These are phyloP conservation scores for Heterotis niloticus DNA, from an alignment of 2,113 vertebrate species.

Conservation along the genomic window DNA sequence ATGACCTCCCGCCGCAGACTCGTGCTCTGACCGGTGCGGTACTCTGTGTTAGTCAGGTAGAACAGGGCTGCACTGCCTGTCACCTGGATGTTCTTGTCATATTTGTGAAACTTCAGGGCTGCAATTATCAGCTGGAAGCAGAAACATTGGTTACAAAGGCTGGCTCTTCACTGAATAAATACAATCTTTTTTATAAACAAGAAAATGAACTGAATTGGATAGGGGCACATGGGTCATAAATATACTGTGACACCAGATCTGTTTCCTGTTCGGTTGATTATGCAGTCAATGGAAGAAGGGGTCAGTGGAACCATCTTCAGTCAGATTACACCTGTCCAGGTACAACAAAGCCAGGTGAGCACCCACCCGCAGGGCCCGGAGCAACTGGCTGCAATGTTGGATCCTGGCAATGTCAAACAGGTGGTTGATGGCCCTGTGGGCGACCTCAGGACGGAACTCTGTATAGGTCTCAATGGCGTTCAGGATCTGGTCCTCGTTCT, in stretches of 20 bases:
- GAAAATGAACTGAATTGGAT: no score
- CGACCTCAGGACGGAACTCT: conserved; percentile 86
- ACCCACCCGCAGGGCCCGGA: conserved; percentile 83
- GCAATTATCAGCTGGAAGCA: conserved; percentile 81
- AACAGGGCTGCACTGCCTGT: conserved; percentile 90
- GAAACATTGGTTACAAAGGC: no score
- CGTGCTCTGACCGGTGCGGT: conserved; percentile 85
- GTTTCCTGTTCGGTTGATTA: no score
- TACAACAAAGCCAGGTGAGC: no score
- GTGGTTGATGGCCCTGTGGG: conserved; percentile 90
- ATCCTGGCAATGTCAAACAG: conserved; percentile 94
- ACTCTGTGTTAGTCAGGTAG: conserved; percentile 94
- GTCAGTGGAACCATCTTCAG: no score
- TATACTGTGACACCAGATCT: no score
- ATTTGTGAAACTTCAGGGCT: conserved; percentile 91
- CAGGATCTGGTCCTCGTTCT: conserved; percentile 91
- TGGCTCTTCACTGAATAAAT: no score
- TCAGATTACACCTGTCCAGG: no score
- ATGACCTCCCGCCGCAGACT: conserved; percentile 86
- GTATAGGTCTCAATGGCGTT: conserved; percentile 94
- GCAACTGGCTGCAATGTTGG: conserved; percentile 86
- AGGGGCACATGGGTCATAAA: no score
- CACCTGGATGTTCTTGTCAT: conserved; percentile 94
- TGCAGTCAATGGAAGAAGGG: no score
- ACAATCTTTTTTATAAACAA: no score